Base-by-base conservation (phyloP, 2,888 invertebrate genomes). In the Rhingia campestris region DNA sequence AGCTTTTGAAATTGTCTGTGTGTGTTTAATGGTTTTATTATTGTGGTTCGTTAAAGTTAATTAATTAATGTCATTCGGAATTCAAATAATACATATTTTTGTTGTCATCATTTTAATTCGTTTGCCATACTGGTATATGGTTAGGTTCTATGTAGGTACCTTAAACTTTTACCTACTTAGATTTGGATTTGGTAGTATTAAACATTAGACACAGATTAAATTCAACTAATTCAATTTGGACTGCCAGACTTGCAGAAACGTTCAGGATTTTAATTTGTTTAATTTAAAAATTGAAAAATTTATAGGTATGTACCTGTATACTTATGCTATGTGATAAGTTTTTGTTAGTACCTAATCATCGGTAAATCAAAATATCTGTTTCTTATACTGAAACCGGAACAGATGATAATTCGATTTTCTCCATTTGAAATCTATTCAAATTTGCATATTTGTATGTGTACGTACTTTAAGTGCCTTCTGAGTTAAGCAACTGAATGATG, bases 401-500 rank as follows among this genome's bases (percentile, higher is more conserved):
- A 22, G 22, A 63, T 41, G 22, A 22, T 77, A 37, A 7, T 49
- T 4, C 14, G 7, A 59, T 49, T 58, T 45, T 66, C 2, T 7
- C 35, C 7, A 12, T 30, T 53, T 30, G 0, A 7, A 47, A 63
- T 49, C 47, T 39, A 33, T 51, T 33, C 39, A 61, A 35, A 22
- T 79, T 45, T 5, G 43, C 6, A 56, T 64, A 22, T 30, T 47
- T 35, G 33, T 22, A 30, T 49, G 33, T 51, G n/a, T 56, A n/a
- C 12, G 43, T 22, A 39, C 12, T 39, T 37, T 12, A 47, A 70
- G 33, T 59, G 54, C 45, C 49, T 63, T 69, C 56, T 54, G 45
- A 14, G 37, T 6, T 59, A 39, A 37, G 10, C 63, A 41, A 73
- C 47, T 59, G 45, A 63, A 64, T 39, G 14, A 67, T 82, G 82